Evolutionary conservation across 2,113 vertebrate species (phyloP), one percentile per base, ranked within the genome.

Genomic region (Colistium nudipinnis): DNA sequence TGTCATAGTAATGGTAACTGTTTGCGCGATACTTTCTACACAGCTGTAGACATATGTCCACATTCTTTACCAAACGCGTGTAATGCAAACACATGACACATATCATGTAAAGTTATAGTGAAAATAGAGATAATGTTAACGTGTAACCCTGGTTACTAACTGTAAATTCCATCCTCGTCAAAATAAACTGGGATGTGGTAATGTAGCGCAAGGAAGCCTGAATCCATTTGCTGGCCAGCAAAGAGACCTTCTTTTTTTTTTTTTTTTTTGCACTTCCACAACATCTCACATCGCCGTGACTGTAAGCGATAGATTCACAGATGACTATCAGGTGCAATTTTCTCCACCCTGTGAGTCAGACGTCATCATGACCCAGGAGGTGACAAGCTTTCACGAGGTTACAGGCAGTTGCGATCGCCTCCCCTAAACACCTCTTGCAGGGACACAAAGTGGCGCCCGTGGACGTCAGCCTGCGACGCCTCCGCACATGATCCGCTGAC

Each of bases 261-360:
- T 33, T 33, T 44, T 43, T 43, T 43, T 39, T 12, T 39, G 36
- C 36, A 10, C 36, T 12, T 6, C 7, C 36, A 57, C 56, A 38
- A 28, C 36, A 39, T 71, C 44, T 70, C 49, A 57, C 56, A 70
- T 48, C 56, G 52, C 53, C 45, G 13, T 60, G 33, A 77, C 74
- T 67, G 74, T 72, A 80, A 72, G 74, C 65, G 82, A 77, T 68
- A 60, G 44, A 78, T 85, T 81, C 54, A 56, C 71, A 77, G 77
- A 82, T 83, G 73, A 87, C 70, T 71, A 63, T 81, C 79, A 78
- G 68, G 77, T 78, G 80, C 61, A 52, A 53, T 70, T 79, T 80
- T 86, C 52, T n/a, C 51, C 68, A 76, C 61, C 80, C 39, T 4
- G 55, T 82, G 81, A 85, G 66, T 86, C 85, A 88, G 75, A 74